Base-by-base conservation (phyloP, 2,797 vertebrate genomes). In the Siniperca undulata region DNA sequence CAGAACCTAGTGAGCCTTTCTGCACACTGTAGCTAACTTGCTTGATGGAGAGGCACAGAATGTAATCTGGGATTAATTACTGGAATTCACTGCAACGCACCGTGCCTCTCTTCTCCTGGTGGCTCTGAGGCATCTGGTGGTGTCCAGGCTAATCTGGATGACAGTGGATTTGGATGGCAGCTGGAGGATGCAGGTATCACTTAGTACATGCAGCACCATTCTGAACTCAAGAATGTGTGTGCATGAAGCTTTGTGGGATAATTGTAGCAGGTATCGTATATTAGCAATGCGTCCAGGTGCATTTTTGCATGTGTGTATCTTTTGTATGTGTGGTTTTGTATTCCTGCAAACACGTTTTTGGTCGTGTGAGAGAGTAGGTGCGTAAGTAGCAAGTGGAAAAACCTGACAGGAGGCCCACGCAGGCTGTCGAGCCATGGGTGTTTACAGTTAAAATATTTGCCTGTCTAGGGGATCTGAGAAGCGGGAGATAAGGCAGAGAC, bases 381-480 rank as follows among this genome's bases (percentile, higher is more conserved):
- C 91, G 86, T 87, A 86, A 85, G 86, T 89, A 78, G 81, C 82
- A 68, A 92, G 88, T 82, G 86, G 83, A 89, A 88, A 88, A 89
- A 77, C 83, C 77, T 92, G 92, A 93, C 93, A 93, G 85, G 86
- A 84, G 87, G 89, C 92, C 92, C 88, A 94, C 93, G 91, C 90
- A 91, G 86, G 83, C 92, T 94, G 94, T 93, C 88, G 91, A 91
- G 91, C 92, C 86, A 88, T 67, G 83, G 84, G 88, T 94, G 92
- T 95, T 95, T 95, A 93, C 94, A 92, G 89, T 94, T 93, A 93
- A 95, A 95, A 95, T 95, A 95, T 95, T 95, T 93, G 91, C 92
- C 90, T 90, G 93, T 95, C 93, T 93, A 42, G 67, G 76, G 92
- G 93, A 94, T 93, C 93, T 93, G 92, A 95, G 89, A 67, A 87